phyloP scores from a whole-genome alignment of 2,113 vertebrate genomes.

The Hirundichthys speculiger region DNA sequence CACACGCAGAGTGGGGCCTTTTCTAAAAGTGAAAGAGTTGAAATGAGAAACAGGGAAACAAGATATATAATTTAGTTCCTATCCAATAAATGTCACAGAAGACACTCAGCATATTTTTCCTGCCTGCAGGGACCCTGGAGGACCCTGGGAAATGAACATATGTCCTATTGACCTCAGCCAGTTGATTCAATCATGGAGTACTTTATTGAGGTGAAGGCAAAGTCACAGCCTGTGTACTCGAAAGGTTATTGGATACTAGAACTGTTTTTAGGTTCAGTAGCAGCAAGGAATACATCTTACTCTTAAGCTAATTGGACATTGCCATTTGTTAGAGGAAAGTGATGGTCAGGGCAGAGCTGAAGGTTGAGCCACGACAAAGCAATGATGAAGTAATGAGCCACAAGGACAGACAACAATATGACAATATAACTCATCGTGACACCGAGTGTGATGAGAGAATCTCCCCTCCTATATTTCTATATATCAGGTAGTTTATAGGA shows the following conservation, averaged over 20 bases:
- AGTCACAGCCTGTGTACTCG: constrained; percentile 74
- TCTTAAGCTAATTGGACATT: constrained; percentile 72
- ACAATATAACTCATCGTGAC: neutral
- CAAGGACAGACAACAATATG: constrained; percentile 19
- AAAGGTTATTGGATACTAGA: constrained; percentile 74
- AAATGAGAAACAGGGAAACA: constrained; percentile 36
- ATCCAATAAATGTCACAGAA: constrained; percentile 79
- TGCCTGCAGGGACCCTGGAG: constrained; percentile 59
- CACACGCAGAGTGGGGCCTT: constrained; percentile 10
- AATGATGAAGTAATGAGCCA: constrained; percentile 62
- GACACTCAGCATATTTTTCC: constrained; percentile 75
- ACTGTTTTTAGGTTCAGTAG: constrained; percentile 59
- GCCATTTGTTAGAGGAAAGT: constrained; percentile 57
- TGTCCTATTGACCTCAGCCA: constrained; percentile 80
- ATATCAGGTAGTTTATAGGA: neutral
- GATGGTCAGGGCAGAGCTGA: constrained; percentile 37
- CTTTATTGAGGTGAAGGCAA: constrained; percentile 82
- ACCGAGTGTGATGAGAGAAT: neutral
- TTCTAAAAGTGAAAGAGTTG: constrained; percentile 42
- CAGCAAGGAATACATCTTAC: constrained; percentile 55
- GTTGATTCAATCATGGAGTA: constrained; percentile 79
- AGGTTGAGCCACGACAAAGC: constrained; percentile 48
- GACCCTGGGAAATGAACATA: constrained; percentile 79
- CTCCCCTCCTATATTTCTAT: neutral
- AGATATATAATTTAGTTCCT: constrained; percentile 67